A percentile compares a stretch with the other conserved stretches of the same genome.
Evolutionary conservation across 35 echinoderm and acorn worm genomes (phyloP).

Genomic region (Apostichopus californicus): DNA sequence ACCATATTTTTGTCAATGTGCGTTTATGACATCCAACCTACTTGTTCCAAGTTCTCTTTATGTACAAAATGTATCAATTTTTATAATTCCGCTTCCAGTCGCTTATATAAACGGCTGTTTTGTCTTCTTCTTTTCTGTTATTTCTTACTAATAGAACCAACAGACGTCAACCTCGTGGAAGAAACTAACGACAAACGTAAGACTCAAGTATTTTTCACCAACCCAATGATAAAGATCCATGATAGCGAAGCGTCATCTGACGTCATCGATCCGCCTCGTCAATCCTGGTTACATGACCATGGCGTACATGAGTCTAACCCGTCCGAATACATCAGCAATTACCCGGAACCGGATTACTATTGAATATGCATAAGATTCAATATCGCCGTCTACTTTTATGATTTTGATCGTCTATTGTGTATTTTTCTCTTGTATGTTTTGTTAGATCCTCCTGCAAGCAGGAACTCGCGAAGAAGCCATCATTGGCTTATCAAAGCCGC

Average conservation of each 20-base stretch:
- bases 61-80: no score
- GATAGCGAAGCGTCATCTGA: neutral
- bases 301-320: neutral
- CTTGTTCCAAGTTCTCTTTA: no score
- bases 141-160: neutral
- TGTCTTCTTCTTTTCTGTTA: neutral
- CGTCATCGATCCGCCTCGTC: neutral
- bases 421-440: no score
- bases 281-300: constrained; percentile 12
- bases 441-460: no score
- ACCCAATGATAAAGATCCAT: constrained; percentile 11
- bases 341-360: constrained; percentile 41
- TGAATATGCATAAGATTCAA: neutral
- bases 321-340: constrained; percentile 24
- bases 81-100: neutral
- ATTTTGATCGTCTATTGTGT: no score
- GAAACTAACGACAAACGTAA: neutral
- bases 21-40: no score
- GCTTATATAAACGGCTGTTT: neutral
- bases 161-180: neutral
- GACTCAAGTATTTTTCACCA: constrained; percentile 14
- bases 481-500: no score
- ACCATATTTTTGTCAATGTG: neutral
- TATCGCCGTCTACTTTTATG: no score
- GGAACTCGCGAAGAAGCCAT: no score